phyloP scores from a whole-genome alignment of 2,888 invertebrate genomes.

The Stenchaetothrips biformis region DNA sequence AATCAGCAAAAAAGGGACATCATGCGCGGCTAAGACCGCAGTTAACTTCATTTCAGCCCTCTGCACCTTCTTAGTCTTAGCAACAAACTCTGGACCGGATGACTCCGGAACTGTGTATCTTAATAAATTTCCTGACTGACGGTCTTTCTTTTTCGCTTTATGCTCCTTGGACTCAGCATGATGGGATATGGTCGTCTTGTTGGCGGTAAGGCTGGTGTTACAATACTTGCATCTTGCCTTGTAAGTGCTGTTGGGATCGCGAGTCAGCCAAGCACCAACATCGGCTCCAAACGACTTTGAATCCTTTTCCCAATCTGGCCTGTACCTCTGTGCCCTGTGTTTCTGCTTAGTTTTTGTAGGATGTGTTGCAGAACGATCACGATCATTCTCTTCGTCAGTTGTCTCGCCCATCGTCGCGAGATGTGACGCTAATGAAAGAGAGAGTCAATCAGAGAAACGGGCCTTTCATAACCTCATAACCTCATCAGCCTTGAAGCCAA shows the following conservation, averaged over 20 bases:
- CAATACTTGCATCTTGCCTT: background rate
- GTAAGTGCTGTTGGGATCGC: background rate
- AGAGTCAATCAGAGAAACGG: no score
- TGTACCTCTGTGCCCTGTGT: background rate
- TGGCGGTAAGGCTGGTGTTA: background rate
- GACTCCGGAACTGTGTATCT: background rate
- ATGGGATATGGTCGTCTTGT: background rate
- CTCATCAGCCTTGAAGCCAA: no score
- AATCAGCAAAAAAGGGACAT: constrained; percentile 34
- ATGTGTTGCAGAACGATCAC: background rate
- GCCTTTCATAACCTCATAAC: no score
- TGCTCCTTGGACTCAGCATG: background rate
- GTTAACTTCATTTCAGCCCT: constrained; percentile 32
- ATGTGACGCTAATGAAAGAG: no score
- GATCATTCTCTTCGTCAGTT: no score
- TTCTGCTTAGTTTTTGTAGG: background rate
- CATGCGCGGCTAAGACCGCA: constrained; percentile 36
- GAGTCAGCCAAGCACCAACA: background rate
- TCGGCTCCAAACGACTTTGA: background rate
- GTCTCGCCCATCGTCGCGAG: no score
- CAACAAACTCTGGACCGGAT: background rate
- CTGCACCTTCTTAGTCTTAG: background rate
- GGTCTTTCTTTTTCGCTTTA: background rate
- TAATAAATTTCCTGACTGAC: background rate
- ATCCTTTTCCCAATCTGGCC: background rate